Percentiles rank a stretch among this genome's conserved stretches.
phyloP scores from a whole-genome alignment of 2,113 vertebrate genomes.

The Bucco capensis region DNA sequence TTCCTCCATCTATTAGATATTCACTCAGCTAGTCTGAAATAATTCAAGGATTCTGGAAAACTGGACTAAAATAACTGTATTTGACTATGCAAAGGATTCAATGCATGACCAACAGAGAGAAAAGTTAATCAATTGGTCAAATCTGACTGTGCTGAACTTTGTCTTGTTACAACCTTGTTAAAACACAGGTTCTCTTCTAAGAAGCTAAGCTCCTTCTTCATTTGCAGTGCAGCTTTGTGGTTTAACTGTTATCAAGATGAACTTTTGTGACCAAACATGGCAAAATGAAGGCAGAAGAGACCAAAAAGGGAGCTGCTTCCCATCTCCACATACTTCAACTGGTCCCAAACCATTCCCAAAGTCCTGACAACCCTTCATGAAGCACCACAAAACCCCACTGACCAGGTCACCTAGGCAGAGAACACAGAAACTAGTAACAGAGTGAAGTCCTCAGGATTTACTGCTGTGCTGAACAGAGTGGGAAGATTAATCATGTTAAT shows the following conservation, averaged over 20 bases:
- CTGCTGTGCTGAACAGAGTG: rapidly evolving
- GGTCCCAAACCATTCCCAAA: not conserved
- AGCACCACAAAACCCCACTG: not conserved
- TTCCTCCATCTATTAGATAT: not conserved
- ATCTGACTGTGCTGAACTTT: not conserved
- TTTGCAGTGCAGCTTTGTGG: not conserved
- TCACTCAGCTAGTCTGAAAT: not conserved
- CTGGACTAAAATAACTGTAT: not conserved
- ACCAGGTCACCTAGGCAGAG: not conserved
- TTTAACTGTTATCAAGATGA: not conserved
- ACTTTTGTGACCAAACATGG: not conserved
- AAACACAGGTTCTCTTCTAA: not conserved
- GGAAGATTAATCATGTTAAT: not conserved
- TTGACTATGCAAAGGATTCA: not conserved
- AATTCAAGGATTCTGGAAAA: not conserved
- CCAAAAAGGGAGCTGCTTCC: not conserved
- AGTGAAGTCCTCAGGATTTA: not conserved
- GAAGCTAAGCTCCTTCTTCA: not conserved
- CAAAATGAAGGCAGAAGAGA: not conserved
- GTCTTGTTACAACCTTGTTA: not conserved
- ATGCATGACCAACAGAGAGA: not conserved
- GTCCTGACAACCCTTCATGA: rapidly evolving
- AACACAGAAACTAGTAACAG: not conserved
- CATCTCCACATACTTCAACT: not conserved
- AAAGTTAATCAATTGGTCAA: not conserved